These are phyloP conservation scores for Grammomys surdaster DNA, from an alignment of 2,113 vertebrate species.

Conservation along the genomic window DNA sequence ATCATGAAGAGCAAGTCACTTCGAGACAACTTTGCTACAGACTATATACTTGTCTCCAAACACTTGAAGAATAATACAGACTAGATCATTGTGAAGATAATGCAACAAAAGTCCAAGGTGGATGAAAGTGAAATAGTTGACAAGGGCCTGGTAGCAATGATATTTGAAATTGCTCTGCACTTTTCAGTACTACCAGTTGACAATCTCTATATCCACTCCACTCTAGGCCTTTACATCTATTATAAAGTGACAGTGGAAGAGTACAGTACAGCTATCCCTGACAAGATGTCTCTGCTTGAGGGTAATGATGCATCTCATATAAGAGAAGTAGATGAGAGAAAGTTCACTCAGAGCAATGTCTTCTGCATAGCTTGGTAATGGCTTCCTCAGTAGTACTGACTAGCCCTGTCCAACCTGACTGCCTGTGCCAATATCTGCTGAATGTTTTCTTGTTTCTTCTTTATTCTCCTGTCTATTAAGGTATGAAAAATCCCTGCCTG, in stretches of 20 bases:
- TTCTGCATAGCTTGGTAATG: not conserved
- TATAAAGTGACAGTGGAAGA: not conserved
- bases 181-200: not conserved
- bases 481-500: not conserved
- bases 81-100: not conserved
- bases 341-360: not conserved
- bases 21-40: not conserved
- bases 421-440: not conserved
- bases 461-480: not conserved
- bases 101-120: not conserved
- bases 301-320: not conserved
- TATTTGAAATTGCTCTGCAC: not conserved
- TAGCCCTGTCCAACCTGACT: not conserved
- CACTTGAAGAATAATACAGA: not conserved
- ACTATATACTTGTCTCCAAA: too few relatives aligned
- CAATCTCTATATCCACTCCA: not conserved
- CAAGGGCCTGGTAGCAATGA: not conserved
- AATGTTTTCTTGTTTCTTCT: not conserved
- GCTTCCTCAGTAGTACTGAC: not conserved
- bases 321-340: not conserved
- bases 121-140: not conserved
- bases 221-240: not conserved
- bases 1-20: not conserved
- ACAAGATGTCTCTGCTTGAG: not conserved
- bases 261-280: not conserved